phyloP scores from a whole-genome alignment of 2,888 invertebrate genomes.

The Leucophenga montana region DNA sequence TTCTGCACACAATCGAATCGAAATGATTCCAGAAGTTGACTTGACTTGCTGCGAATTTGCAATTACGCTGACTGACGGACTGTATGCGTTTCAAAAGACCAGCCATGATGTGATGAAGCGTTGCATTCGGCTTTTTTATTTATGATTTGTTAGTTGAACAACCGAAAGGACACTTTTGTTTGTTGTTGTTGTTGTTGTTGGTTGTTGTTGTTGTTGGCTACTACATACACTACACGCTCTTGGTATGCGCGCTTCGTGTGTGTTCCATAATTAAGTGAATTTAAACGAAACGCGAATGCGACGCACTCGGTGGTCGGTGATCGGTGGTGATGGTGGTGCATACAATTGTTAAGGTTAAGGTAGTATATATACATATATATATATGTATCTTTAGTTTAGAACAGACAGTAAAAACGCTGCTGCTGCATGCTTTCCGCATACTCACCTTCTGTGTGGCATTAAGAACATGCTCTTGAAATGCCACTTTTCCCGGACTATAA shows the following conservation, averaged over 20 bases:
- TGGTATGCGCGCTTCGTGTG: conserved; percentile 68
- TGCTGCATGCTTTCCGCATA: neutral
- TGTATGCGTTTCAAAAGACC: neutral
- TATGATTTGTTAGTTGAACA: conserved; percentile 57
- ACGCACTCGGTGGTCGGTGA: neutral
- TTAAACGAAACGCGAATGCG: conserved; percentile 46
- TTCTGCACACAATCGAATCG: conserved; percentile 54
- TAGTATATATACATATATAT: too few relatives aligned
- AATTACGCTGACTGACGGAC: conserved; percentile 41
- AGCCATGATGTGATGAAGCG: neutral
- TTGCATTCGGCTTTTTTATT: conserved; percentile 49
- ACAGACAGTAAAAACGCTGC: neutral
- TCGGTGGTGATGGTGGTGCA: too few relatives aligned
- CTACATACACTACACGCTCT: conserved; percentile 30
- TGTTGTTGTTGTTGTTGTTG: conserved; percentile 18
- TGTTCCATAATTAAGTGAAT: conserved; percentile 72
- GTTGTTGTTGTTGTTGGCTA: conserved; percentile 8
- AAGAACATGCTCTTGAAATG: neutral
- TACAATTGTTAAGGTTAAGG: conserved; percentile 31
- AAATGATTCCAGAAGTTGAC: conserved; percentile 46
- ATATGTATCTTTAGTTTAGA: too few relatives aligned
- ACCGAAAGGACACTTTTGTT: conserved; percentile 46
- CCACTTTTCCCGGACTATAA: conserved; percentile 43
- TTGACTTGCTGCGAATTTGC: conserved; percentile 41
- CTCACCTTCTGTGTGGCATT: conserved; percentile 1